Conservation (phyloP, 2,113 vertebrate species). For the Dinomys branickii region DNA sequence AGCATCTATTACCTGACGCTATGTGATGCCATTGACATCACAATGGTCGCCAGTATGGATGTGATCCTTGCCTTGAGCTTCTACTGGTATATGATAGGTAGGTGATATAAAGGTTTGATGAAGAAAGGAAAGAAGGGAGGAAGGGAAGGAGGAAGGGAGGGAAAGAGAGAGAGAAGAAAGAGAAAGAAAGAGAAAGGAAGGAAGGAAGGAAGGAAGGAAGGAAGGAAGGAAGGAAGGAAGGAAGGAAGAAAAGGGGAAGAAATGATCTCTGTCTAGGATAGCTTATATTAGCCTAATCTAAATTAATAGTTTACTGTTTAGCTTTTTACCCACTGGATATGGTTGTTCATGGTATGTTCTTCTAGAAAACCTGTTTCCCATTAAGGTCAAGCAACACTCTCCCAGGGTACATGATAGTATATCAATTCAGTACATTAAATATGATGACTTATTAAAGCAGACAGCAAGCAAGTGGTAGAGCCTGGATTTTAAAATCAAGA, state of each 20-base stretch:
- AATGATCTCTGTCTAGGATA: neutral
- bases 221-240: accelerated
- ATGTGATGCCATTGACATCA: too few species aligned
- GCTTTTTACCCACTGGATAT: neutral
- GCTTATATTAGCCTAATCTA: neutral
- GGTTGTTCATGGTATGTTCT: neutral
- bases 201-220: too few species aligned
- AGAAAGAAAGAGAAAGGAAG: accelerated
- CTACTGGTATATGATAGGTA: neutral
- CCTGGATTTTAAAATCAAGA: neutral
- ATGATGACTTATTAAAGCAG: neutral
- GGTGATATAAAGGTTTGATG: neutral
- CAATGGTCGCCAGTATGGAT: neutral
- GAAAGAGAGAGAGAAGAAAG: neutral
- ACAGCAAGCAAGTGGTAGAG: neutral
- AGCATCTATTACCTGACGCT: neutral
- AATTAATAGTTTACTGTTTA: neutral
- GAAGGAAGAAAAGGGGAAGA: accelerated
- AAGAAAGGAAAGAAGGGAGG: neutral
- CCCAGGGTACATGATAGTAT: neutral
- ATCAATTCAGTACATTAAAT: neutral
- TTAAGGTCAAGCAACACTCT: neutral
- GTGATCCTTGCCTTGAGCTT: neutral
- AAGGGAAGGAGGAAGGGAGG: too few species aligned
- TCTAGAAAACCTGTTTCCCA: neutral